phyloP scores from a whole-genome alignment of 2,113 vertebrate species.

The Cisticola juncidis region DNA sequence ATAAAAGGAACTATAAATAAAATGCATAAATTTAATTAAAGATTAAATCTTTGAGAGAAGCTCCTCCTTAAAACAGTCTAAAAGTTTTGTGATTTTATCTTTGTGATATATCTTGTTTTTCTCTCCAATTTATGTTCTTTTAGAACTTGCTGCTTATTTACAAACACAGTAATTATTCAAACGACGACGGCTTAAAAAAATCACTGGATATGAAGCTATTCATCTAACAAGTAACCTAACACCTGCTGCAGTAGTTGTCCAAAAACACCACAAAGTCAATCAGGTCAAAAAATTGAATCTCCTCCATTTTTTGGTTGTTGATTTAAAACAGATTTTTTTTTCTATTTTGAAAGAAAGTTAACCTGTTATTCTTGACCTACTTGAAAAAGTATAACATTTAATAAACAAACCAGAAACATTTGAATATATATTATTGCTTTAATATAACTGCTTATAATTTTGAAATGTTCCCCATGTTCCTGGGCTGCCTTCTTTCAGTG shows the following conservation, averaged over 20 bases:
- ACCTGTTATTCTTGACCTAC: background rate
- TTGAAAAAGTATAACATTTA: background rate
- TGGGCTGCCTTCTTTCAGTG: background rate
- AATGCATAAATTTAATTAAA: constrained; percentile 64
- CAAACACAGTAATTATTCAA: constrained; percentile 37
- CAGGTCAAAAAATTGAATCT: background rate
- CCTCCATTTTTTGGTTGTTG: background rate
- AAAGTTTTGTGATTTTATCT: constrained; percentile 22
- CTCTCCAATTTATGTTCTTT: background rate
- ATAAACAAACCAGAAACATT: background rate
- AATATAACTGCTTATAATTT: background rate
- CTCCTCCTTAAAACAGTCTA: background rate
- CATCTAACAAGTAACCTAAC: background rate
- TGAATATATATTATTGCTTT: background rate
- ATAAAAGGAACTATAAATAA: constrained; percentile 54
- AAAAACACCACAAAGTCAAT: background rate
- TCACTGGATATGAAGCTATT: constrained; percentile 10
- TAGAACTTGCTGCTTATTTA: constrained; percentile 19
- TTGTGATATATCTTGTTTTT: constrained; percentile 15
- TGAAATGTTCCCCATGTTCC: background rate
- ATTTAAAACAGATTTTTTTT: background rate
- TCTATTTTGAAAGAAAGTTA: background rate
- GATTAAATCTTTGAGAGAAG: constrained; percentile 26
- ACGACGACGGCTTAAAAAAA: constrained; percentile 15
- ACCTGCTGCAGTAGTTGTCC: background rate